These are phyloP conservation scores for Protobothrops mucrosquamatus DNA, from an alignment of 2,113 vertebrate genomes.

Conservation along the genomic window DNA sequence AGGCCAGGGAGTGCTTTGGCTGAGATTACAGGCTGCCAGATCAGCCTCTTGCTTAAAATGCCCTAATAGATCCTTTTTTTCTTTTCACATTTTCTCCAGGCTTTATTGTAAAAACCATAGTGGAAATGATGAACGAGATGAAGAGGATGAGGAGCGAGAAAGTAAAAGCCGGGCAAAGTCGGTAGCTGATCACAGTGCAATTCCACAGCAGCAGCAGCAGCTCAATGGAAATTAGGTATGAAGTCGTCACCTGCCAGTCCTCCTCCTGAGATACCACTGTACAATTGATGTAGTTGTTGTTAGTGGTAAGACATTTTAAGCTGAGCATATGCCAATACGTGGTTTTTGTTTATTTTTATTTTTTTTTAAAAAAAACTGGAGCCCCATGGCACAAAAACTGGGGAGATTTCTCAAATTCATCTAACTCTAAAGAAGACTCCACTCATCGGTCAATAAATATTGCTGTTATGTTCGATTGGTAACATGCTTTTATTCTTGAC, in stretches of 20 bases:
- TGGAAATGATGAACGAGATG: slow-evolving; percentile 96
- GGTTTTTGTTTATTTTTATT: slow-evolving; percentile 28
- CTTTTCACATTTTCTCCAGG: slow-evolving; percentile 63
- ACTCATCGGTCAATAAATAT: slow-evolving; percentile 59
- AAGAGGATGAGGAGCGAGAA: slow-evolving; percentile 98
- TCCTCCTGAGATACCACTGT: slow-evolving; percentile 43
- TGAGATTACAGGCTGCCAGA: background rate
- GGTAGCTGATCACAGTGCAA: slow-evolving; percentile 78
- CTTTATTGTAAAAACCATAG: slow-evolving; percentile 99
- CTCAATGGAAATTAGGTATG: slow-evolving; percentile 96
- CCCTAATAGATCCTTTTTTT: too few species aligned
- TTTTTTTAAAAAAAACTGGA: slow-evolving; percentile 39
- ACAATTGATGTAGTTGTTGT: slow-evolving; percentile 53
- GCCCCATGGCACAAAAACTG: slow-evolving; percentile 52
- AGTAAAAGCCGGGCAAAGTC: slow-evolving; percentile 91
- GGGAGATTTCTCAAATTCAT: slow-evolving; percentile 63
- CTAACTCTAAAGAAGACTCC: slow-evolving; percentile 62
- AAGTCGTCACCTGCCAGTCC: slow-evolving; percentile 56
- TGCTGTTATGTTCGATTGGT: slow-evolving; percentile 62
- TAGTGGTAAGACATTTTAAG: slow-evolving; percentile 65
- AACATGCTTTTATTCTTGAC: slow-evolving; percentile 60
- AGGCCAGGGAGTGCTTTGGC: background rate
- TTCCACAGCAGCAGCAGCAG: slow-evolving; percentile 80
- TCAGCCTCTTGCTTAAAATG: background rate
- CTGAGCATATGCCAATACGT: slow-evolving; percentile 61